A percentile compares a stretch with the other conserved stretches of the same genome.
phyloP scores from a whole-genome alignment of 2,797 vertebrate species.

The Prunella strophiata region DNA sequence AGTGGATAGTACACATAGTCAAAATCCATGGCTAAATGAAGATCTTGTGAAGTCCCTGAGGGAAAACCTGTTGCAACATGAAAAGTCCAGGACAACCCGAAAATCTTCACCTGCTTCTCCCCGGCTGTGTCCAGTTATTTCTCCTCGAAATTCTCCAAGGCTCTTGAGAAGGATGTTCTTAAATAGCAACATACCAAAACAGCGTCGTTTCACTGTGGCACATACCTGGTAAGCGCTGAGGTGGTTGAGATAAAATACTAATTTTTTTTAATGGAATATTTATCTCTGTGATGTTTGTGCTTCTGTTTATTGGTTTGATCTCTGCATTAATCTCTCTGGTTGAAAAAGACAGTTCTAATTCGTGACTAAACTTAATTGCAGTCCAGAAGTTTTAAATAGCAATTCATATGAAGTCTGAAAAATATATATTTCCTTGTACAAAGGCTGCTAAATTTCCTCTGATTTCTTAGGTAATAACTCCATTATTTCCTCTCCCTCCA shows the following conservation, averaged over 20 bases:
- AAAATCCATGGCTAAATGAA: constrained; percentile 91
- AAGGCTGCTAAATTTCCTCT: background rate
- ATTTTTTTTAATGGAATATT: background rate
- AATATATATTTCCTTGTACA: background rate
- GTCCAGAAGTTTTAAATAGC: constrained; percentile 44
- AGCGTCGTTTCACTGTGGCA: constrained; percentile 95
- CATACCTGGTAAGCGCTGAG: constrained; percentile 92
- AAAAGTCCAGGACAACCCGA: constrained; percentile 84
- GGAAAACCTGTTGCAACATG: constrained; percentile 97
- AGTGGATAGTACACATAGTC: constrained; percentile 82
- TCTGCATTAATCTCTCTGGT: background rate
- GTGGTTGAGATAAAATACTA: background rate
- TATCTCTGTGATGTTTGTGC: background rate
- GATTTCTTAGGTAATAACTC: background rate
- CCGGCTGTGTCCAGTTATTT: constrained; percentile 84
- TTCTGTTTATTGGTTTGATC: background rate
- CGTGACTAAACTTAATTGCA: constrained; percentile 37
- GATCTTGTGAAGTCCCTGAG: constrained; percentile 95
- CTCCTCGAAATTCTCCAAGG: constrained; percentile 95
- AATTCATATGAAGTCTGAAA: constrained; percentile 41
- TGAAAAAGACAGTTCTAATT: constrained; percentile 4
- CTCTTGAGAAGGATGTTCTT: constrained; percentile 95
- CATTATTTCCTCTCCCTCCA: background rate
- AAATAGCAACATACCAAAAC: constrained; percentile 94
- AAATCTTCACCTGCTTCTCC: constrained; percentile 90